Percentiles rank a stretch among this genome's conserved stretches.
These are phyloP conservation scores for Dicyrtomina minuta DNA, from an alignment of 2,888 invertebrate species.

Conservation along the genomic window DNA sequence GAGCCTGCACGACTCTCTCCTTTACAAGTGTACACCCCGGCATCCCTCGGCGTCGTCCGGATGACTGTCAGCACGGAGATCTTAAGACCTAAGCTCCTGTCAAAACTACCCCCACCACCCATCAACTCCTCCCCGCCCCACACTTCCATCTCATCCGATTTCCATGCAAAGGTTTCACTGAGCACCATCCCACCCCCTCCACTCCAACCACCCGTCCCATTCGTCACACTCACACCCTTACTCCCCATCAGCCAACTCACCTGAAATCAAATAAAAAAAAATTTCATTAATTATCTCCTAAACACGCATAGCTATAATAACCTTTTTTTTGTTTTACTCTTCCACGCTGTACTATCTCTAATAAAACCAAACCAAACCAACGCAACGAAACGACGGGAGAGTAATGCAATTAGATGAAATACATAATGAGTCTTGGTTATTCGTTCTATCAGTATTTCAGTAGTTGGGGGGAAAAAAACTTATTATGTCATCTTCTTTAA, in stretches of 20 bases:
- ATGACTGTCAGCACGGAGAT: slow-evolving; percentile 73
- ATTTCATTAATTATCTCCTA: not conserved
- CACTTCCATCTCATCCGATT: slow-evolving; percentile 63
- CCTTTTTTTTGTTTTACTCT: no score
- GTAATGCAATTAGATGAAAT: no score
- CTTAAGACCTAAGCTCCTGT: slow-evolving; percentile 56
- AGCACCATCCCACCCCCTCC: slow-evolving; percentile 24
- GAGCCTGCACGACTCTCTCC: slow-evolving; percentile 80
- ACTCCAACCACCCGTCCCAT: slow-evolving; percentile 39
- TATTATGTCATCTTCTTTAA: no score
- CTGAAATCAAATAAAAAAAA: slow-evolving; percentile 34
- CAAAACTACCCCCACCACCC: slow-evolving; percentile 10
- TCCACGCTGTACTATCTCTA: no score
- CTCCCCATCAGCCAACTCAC: slow-evolving; percentile 50
- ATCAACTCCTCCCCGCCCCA: slow-evolving; percentile 54
- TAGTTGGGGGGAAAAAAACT: no score
- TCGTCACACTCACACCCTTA: slow-evolving; percentile 42
- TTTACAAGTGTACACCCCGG: slow-evolving; percentile 73
- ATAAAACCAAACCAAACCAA: no score
- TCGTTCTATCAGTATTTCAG: no score
- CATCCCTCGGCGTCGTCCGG: slow-evolving; percentile 71
- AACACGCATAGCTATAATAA: no score
- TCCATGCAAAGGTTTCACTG: slow-evolving; percentile 32
- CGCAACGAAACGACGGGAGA: no score
- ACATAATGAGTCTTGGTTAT: no score